Percentiles rank a stretch among this genome's conserved stretches.
Conservation (phyloP, 2,797 vertebrate genomes). For the Periparus ater region DNA sequence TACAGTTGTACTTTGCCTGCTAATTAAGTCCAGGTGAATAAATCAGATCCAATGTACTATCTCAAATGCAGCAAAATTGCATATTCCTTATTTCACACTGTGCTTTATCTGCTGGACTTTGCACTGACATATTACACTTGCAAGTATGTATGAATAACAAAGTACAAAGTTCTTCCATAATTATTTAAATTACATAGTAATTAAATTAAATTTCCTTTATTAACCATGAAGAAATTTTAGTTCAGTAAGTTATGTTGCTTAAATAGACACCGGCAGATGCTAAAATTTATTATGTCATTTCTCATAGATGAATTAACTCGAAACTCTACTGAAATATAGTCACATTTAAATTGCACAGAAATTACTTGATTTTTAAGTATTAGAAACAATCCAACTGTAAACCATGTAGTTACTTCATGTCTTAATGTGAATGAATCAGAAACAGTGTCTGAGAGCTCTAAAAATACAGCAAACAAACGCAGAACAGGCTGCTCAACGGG, state of each 20-base stretch:
- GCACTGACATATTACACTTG: not conserved
- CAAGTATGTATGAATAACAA: not conserved
- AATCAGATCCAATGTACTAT: conserved; percentile 11
- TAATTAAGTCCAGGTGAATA: conserved; percentile 60
- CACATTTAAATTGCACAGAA: not conserved
- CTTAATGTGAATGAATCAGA: not conserved
- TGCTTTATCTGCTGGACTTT: conserved; percentile 39
- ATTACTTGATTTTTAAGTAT: not conserved
- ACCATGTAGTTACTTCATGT: not conserved
- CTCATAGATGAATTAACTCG: not conserved
- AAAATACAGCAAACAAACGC: not conserved
- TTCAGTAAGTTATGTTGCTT: not conserved
- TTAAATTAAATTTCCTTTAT: not conserved
- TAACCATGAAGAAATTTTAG: not conserved
- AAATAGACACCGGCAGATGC: not conserved
- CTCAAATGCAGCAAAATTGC: conserved; percentile 39
- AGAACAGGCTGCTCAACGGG: not conserved
- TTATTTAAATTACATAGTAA: not conserved
- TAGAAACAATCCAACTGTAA: not conserved
- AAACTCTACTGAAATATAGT: not conserved
- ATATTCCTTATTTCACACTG: conserved; percentile 5
- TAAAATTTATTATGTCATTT: not conserved
- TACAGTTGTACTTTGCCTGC: conserved; percentile 50
- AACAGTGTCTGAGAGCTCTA: not conserved
- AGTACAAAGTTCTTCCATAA: conserved; percentile 32